Conservation (phyloP, 1,140 invertebrate species). For the Trichonephila clavata region DNA sequence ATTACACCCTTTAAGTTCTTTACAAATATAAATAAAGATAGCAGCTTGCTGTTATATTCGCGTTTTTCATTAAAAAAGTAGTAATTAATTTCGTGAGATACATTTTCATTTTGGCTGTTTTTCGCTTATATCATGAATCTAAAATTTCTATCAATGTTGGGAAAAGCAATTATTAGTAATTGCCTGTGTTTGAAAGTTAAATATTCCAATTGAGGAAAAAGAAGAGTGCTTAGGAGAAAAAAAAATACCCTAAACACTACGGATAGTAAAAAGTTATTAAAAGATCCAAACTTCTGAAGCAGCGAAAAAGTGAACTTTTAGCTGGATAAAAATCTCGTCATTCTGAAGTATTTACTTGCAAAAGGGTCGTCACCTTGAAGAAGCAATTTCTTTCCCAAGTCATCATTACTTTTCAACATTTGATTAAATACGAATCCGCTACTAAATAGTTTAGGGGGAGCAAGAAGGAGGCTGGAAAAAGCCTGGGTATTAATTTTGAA, state of each 20-base stretch:
- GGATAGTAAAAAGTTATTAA: slow-evolving; percentile 75
- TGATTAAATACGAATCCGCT: slow-evolving; percentile 74
- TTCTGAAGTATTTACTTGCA: slow-evolving; percentile 70
- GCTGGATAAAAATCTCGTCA: slow-evolving; percentile 54
- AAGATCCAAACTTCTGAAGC: slow-evolving; percentile 65
- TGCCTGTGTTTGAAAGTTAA: slow-evolving; percentile 67
- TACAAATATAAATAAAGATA: too few species aligned
- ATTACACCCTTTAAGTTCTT: too few species aligned
- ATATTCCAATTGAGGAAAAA: slow-evolving; percentile 51
- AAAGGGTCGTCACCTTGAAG: slow-evolving; percentile 72
- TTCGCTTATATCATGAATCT: slow-evolving; percentile 45
- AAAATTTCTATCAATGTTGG: slow-evolving; percentile 43
- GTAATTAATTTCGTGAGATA: slow-evolving; percentile 23
- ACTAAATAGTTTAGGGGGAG: slow-evolving; percentile 55
- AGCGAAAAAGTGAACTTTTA: slow-evolving; percentile 71
- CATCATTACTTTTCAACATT: slow-evolving; percentile 77
- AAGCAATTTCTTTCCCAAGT: slow-evolving; percentile 66
- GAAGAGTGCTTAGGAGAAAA: background rate
- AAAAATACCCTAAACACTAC: slow-evolving; percentile 42
- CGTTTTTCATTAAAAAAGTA: background rate
- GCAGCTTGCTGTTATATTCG: too few species aligned
- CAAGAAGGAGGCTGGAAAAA: slow-evolving; percentile 34
- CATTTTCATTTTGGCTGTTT: slow-evolving; percentile 36
- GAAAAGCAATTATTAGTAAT: slow-evolving; percentile 72
- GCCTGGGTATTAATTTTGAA: slow-evolving; percentile 76